Evolutionary conservation across 2,113 vertebrate species (phyloP).

Genomic region (Plecotus auritus): DNA sequence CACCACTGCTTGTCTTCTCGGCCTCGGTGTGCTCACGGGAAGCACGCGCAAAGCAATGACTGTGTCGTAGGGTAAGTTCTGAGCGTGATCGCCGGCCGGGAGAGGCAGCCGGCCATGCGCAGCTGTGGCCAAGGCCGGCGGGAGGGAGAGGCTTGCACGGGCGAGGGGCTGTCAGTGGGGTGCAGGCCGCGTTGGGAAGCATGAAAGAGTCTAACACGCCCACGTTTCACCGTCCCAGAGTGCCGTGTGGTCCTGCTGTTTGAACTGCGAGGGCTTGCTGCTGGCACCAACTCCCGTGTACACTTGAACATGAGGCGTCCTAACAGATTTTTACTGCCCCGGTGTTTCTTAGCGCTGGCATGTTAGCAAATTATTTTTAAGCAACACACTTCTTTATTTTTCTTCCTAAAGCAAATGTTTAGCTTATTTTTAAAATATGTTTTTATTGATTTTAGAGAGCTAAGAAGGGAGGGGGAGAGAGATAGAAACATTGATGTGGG

Average conservation of each 20-base stretch:
- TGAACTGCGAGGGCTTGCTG: not conserved
- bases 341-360: not conserved
- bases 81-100: too few species aligned
- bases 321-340: not conserved
- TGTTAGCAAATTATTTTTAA: not conserved
- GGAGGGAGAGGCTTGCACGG: too few species aligned
- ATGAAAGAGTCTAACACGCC: too few species aligned
- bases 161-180: too few species aligned
- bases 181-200: too few species aligned
- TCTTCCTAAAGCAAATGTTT: not conserved
- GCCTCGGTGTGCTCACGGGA: not conserved
- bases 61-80: too few species aligned
- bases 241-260: too few species aligned
- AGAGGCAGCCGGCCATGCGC: too few species aligned
- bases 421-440: not conserved
- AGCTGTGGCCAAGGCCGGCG: too few species aligned
- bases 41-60: not conserved
- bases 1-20: not conserved
- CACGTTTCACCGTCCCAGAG: too few species aligned
- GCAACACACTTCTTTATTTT: not conserved
- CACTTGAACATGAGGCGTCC: not conserved
- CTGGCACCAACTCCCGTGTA: not conserved
- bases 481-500: too few species aligned
- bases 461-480: too few species aligned
- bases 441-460: not conserved